Base-by-base conservation (phyloP, 2,797 vertebrate genomes). In the Dendrocincla tyrannina region DNA sequence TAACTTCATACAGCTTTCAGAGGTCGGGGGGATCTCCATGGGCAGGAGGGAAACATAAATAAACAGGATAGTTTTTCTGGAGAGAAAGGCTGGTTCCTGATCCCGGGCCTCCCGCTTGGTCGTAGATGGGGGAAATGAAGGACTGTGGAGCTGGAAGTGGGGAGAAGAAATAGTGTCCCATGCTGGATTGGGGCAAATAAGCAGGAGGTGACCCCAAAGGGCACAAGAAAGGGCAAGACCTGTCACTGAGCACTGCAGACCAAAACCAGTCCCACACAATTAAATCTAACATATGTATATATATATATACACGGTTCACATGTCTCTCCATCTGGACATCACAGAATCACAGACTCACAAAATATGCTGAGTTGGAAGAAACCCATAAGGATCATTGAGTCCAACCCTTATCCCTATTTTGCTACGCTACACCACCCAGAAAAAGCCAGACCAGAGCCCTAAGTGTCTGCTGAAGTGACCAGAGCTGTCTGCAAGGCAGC, bases 1-100 rank as follows among this genome's bases (percentile, higher is more conserved):
- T 92, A 91, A 97, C 93, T 97, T 97, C 68, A 91, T 93, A 90
- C 15, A 14, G 46, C 30, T 84, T 52, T 75, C 72, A n/a, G 70
- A 69, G 89, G 59, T 55, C 4, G 1, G 11, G 33, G 14, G 74
- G 20, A 25, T 89, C 63, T 58, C 52, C 0, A 0, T 50, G 27
- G 17, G 93, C 70, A 91, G 39, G 73, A 68, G 22, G 47, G 46
- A 87, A 87, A 47, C 10, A 7, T 17, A 90, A 94, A 93, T 30
- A 91, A 89, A 83, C 1, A 18, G 50, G 47, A 9, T 55, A 11
- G 12, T 10, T 64, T 47, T 63, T 46, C 60, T 70, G 22, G 25
- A 62, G 44, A 68, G 23, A 35, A 88, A 78, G 32, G 41, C 30
- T 69, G 59, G 28, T 10, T 58, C 6, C 42, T 58, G 59, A 28